Evolutionary conservation across 2,113 vertebrate species (phyloP), one percentile per base, ranked within the genome.

Genomic region (Pangasianodon gigas): DNA sequence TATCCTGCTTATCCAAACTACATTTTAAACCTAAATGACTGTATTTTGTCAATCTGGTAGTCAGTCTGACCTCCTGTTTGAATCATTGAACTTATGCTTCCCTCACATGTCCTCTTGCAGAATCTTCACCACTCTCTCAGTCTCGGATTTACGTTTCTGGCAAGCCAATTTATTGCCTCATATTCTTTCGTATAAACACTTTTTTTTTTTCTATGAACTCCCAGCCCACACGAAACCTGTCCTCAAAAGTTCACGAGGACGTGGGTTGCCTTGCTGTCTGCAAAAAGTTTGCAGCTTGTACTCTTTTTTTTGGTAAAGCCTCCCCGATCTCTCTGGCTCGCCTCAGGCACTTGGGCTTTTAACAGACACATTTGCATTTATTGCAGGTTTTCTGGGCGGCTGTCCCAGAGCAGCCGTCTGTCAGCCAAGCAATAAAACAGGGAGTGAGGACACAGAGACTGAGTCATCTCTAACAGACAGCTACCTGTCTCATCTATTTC

Each of bases 391-490:
- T 85, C 84, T 91, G 60, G 89, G 92, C 69, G 82, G 37, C 6
- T 41, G 56, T 90, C 90, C 89, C 90, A 92, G 87, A 90, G 88
- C 37, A 74, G 44, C 60, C 80, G 52, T 65, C 90, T 90, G 26
- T 89, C 88, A 90, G 90, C 89, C 86, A 93, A 71, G 65, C 32
- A 92, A 88, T 91, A 84, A 93, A 90, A 90, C 14, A 83, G 44
- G 67, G 54, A 2, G 91, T 18, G 87, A 91, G 85, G 46, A 87
- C 60, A 81, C 90, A 82, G 88, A 79, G 91, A 54, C 88, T 56
- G 44, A 89, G n/a, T 62, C 84, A 37, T 89, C 52, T 89, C 69
- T 91, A 71, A 46, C 87, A 83, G 86, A 88, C 46, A 89, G 82
- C 86, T 74, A 48, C 79, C 80, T 56, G 52, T 75, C 60, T 84